These are phyloP conservation scores for Pycnomerus fuliginosus DNA, from an alignment of 2,888 invertebrate species.

Conservation along the genomic window DNA sequence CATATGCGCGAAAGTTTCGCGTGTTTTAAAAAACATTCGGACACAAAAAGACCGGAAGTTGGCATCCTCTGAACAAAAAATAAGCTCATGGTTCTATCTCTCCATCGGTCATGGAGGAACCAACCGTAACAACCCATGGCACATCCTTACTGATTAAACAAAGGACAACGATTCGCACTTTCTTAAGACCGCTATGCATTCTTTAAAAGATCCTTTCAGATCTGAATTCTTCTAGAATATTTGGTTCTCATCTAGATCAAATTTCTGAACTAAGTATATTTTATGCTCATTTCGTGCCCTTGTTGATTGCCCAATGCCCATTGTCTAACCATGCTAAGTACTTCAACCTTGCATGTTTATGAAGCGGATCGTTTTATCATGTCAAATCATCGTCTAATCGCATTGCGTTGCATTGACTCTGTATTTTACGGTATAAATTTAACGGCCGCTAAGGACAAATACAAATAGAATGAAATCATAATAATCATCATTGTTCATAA, in stretches of 20 bases:
- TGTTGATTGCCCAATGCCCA: too few relatives aligned
- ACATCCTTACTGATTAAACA: too few relatives aligned
- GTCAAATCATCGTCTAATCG: conserved; percentile 20
- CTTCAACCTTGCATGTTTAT: conserved; percentile 14
- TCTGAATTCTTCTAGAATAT: too few relatives aligned
- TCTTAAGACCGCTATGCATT: too few relatives aligned
- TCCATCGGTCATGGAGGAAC: conserved; percentile 42
- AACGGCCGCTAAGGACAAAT: conserved; percentile 12
- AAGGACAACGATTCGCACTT: too few relatives aligned
- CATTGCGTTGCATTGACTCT: conserved; percentile 14
- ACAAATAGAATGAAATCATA: conserved; percentile 2
- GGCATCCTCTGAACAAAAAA: conserved; percentile 39
- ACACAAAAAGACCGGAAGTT: conserved; percentile 38
- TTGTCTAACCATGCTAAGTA: too few relatives aligned
- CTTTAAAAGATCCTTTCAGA: too few relatives aligned
- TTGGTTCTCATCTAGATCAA: too few relatives aligned
- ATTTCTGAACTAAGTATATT: too few relatives aligned
- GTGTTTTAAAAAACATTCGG: conserved; percentile 13
- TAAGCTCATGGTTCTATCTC: conserved; percentile 39
- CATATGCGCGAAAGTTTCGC: conserved; percentile 13
- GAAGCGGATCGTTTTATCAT: conserved; percentile 15
- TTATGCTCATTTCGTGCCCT: conserved; percentile 2
- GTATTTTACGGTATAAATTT: conserved; percentile 16
- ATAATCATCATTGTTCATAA: conserved; percentile 10
- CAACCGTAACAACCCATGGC: conserved; percentile 39